A percentile compares a stretch with the other conserved stretches of the same genome.
Conservation (phyloP, 2,888 invertebrate species). For the Cremastinae sp. region DNA sequence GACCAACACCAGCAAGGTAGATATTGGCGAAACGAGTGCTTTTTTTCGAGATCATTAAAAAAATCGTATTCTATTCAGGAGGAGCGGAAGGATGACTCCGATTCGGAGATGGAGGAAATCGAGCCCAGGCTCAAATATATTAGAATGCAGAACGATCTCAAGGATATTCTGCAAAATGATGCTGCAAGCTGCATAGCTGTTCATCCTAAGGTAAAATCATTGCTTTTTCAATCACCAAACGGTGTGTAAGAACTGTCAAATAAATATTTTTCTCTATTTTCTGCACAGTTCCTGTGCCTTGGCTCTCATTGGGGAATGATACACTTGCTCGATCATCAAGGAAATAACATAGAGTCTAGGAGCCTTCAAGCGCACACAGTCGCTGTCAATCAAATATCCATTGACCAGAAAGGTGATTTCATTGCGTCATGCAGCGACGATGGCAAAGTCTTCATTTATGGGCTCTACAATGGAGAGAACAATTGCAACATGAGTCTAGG, state of each 20-base stretch:
- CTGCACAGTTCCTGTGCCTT: slow-evolving; percentile 90
- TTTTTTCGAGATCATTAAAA: not conserved
- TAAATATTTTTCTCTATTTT: slow-evolving; percentile 1
- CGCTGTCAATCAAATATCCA: slow-evolving; percentile 96
- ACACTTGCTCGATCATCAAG: slow-evolving; percentile 95
- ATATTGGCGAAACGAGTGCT: not conserved
- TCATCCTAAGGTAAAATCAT: slow-evolving; percentile 88
- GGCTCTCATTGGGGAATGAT: slow-evolving; percentile 96
- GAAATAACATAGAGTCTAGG: slow-evolving; percentile 88
- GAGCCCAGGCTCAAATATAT: slow-evolving; percentile 96
- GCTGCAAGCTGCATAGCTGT: slow-evolving; percentile 96
- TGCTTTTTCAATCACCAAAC: not conserved
- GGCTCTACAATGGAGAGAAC: slow-evolving; percentile 92
- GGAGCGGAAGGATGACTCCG: slow-evolving; percentile 76
- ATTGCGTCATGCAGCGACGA: slow-evolving; percentile 96
- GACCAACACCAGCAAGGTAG: not conserved
- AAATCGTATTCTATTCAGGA: slow-evolving; percentile 65
- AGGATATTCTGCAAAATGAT: slow-evolving; percentile 91
- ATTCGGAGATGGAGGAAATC: slow-evolving; percentile 83
- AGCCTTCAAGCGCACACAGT: slow-evolving; percentile 91
- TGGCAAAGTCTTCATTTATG: slow-evolving; percentile 92
- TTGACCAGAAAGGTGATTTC: slow-evolving; percentile 96
- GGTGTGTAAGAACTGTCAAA: not conserved
- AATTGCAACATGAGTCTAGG: slow-evolving; percentile 90
- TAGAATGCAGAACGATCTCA: slow-evolving; percentile 92